Percentiles rank a stretch among this genome's conserved stretches.
Conservation (phyloP, 2,888 invertebrate genomes). For the Amiota minor region DNA sequence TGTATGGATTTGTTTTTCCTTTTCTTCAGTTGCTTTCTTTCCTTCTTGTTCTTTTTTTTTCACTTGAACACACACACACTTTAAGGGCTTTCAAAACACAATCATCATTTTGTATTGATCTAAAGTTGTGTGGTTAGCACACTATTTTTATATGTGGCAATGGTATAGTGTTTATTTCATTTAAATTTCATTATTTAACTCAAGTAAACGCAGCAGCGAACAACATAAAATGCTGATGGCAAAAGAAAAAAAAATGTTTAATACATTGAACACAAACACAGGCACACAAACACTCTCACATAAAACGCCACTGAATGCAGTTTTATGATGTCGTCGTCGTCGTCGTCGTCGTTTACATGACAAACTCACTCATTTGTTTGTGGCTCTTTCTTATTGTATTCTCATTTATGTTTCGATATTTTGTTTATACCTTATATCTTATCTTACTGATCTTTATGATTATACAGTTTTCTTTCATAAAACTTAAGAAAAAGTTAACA, state of each 20-base stretch:
- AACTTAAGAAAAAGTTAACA: too few relatives aligned
- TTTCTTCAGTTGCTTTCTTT: too few relatives aligned
- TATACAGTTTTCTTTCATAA: too few relatives aligned
- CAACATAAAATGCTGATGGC: neutral
- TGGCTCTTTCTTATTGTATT: too few relatives aligned
- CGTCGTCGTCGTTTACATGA: too few relatives aligned
- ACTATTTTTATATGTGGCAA: neutral
- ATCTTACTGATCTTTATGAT: too few relatives aligned
- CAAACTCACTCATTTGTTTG: too few relatives aligned
- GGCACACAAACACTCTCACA: neutral
- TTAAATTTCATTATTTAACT: slow-evolving; percentile 10
- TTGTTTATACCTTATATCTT: too few relatives aligned
- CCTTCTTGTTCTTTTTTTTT: neutral
- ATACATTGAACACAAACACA: slow-evolving; percentile 8
- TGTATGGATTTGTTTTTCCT: too few relatives aligned
- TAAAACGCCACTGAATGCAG: slow-evolving; percentile 4
- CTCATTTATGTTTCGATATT: too few relatives aligned
- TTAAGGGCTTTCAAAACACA: slow-evolving; percentile 25
- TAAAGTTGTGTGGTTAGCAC: neutral
- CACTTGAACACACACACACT: slow-evolving; percentile 18
- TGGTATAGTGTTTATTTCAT: slow-evolving; percentile 7
- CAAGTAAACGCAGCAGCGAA: neutral
- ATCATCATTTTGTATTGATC: slow-evolving; percentile 16
- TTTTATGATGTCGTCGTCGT: neutral
- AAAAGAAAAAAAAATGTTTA: neutral